These are phyloP conservation scores for Metacarcinus magister DNA, from an alignment of 2,888 invertebrate species.

Conservation along the genomic window DNA sequence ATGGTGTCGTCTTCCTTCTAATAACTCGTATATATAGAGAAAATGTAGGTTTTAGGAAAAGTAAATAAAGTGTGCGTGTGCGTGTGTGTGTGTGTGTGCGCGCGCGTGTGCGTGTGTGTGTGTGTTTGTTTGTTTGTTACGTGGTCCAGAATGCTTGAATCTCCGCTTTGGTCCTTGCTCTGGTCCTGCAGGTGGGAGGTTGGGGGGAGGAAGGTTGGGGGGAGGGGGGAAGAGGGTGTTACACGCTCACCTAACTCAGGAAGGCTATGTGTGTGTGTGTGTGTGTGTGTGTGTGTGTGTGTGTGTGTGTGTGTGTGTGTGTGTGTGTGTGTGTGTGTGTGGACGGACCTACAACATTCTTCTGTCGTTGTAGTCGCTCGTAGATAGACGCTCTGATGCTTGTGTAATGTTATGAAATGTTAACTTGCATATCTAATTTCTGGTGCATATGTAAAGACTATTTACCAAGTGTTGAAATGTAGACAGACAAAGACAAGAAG, in stretches of 20 bases:
- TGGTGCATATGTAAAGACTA: background rate
- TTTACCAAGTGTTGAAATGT: background rate
- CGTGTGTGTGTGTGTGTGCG: background rate
- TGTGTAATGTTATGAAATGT: background rate
- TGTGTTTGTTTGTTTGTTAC: background rate
- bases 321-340: too few species aligned
- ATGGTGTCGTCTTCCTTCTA: too few species aligned
- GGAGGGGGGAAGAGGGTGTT: background rate
- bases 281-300: background rate
- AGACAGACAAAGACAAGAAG: background rate
- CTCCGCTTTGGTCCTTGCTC: too few species aligned
- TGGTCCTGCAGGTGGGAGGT: too few species aligned
- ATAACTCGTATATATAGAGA: too few species aligned
- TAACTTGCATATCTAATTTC: background rate
- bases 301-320: background rate
- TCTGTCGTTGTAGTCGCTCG: background rate
- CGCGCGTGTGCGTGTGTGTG: background rate
- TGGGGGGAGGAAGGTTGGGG: too few species aligned
- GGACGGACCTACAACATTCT: background rate
- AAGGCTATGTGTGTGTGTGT: background rate
- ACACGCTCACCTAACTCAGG: background rate
- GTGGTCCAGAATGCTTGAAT: background rate
- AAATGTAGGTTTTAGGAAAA: too few species aligned
- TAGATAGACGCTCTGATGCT: background rate
- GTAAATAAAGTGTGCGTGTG: too few species aligned